Percentiles rank a stretch among this genome's conserved stretches.
phyloP scores from a whole-genome alignment of 2,888 invertebrate species.

The Amorpha juglandis region DNA sequence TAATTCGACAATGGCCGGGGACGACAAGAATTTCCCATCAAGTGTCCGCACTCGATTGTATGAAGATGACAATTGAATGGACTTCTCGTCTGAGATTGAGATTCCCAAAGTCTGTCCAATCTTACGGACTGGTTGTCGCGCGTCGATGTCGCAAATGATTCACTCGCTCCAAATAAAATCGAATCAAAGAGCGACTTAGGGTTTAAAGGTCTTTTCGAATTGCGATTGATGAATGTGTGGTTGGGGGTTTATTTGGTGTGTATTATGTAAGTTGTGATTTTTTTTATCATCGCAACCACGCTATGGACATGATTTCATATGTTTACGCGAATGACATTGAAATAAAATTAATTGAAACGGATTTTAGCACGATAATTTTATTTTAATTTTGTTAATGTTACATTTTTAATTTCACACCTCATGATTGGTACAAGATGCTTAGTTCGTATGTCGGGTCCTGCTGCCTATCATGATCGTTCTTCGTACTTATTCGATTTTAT shows the following conservation, averaged over 20 bases:
- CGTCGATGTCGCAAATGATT: neutral
- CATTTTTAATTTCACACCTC: too few species aligned
- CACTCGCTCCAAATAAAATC: constrained; percentile 17
- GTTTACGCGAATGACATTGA: too few species aligned
- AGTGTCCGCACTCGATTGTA: constrained; percentile 18
- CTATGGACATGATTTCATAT: too few species aligned
- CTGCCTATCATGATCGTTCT: too few species aligned
- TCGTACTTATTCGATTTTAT: too few species aligned
- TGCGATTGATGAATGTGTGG: too few species aligned
- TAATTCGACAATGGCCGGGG: constrained; percentile 11
- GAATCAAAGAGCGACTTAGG: constrained; percentile 7
- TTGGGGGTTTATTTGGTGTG: neutral
- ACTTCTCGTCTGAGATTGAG: neutral
- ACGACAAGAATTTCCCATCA: constrained; percentile 19
- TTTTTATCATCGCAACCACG: too few species aligned
- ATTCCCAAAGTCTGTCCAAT: constrained; percentile 5
- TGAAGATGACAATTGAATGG: constrained; percentile 15
- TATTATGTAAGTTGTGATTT: neutral
- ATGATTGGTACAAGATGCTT: too few species aligned
- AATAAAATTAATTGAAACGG: too few species aligned
- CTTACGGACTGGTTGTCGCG: neutral
- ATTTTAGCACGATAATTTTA: too few species aligned
- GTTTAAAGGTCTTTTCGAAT: neutral
- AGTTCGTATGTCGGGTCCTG: too few species aligned
- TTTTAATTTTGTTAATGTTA: too few species aligned